Percentiles rank a stretch among this genome's conserved stretches.
These are phyloP conservation scores for Andrena hattorfiana DNA, from an alignment of 2,888 invertebrate species.

Conservation along the genomic window DNA sequence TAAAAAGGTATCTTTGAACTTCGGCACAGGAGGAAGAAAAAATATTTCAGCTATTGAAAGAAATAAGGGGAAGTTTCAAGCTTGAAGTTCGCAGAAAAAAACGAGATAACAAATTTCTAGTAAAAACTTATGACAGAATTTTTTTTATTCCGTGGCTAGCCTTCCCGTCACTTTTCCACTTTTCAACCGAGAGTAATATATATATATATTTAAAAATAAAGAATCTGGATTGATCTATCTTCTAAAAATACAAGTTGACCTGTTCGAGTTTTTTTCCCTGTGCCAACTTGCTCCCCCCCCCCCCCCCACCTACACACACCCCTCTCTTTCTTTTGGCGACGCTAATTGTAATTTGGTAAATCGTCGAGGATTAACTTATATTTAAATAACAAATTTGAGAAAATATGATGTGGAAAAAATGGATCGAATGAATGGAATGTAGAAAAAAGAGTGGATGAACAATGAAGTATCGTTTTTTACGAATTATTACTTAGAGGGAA, in stretches of 20 bases:
- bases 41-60: background rate
- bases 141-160: background rate
- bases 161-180: background rate
- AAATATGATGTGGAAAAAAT: too few relatives aligned
- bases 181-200: background rate
- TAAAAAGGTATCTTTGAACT: conserved; percentile 26
- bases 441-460: too few relatives aligned
- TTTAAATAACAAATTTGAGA: too few relatives aligned
- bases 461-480: too few relatives aligned
- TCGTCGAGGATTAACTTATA: background rate
- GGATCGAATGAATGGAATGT: too few relatives aligned
- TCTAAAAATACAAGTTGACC: conserved; percentile 65
- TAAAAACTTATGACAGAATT: background rate
- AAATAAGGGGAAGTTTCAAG: background rate
- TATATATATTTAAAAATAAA: conserved; percentile 24
- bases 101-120: background rate
- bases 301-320: background rate
- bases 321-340: background rate
- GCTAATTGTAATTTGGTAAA: conserved; percentile 8
- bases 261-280: conserved; percentile 49
- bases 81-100: background rate
- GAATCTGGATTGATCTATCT: conserved; percentile 46
- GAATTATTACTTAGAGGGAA: too few relatives aligned
- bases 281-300: conserved; percentile 27
- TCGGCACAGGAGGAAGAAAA: background rate